Base-by-base conservation (phyloP, 1,140 invertebrate species). In the Drosophila jambulina region DNA sequence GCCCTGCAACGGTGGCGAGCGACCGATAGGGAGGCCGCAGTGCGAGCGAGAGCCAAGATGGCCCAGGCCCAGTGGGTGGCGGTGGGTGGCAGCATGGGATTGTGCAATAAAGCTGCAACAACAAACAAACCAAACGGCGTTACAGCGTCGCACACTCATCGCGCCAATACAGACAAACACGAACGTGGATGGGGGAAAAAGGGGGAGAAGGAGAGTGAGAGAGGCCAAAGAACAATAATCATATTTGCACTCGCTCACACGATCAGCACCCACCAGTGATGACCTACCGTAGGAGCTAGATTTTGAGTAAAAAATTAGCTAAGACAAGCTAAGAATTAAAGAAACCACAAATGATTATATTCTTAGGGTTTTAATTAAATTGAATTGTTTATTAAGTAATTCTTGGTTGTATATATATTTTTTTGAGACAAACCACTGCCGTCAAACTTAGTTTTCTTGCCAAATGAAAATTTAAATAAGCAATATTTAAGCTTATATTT, bases 31-130 rank as follows among this genome's bases (percentile, higher is more conserved):
- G 29, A 19, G 57, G n/a, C n/a, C 3, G 40, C 40, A 46, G 43
- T 23, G 43, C 13, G 15, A 25, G 21, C 7, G 13, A 21, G 43
- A 7, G 61, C 19, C 27, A 21, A 15, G n/a, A 40, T 36, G 32
- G 46, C 49, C 56, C 49, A 34, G 19, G 29, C 19, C 23, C 27
- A n/a, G 36, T 53, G 67, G 46, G 48, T 25, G 45, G 45, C 29
- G 77, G 60, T 76, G 83, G 63, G 51, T 59, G 59, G 62, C 45
- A 67, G 62, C 45, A 54, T 54, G 19, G 74, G 82, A 86, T 86
- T 86, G 79, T 86, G 83, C 83, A 86, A 86, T 86, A 82, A 87
- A 87, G 74, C 83, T 74, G 82, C 64, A 82, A 87, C 72, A 86
- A 87, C 70, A 86, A 86, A 86, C 59, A 43, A 64, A 43, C 38